Percentiles rank a stretch among this genome's conserved stretches.
Evolutionary conservation across 2,113 vertebrate species (phyloP).

Genomic region (Lophochroa leadbeateri): DNA sequence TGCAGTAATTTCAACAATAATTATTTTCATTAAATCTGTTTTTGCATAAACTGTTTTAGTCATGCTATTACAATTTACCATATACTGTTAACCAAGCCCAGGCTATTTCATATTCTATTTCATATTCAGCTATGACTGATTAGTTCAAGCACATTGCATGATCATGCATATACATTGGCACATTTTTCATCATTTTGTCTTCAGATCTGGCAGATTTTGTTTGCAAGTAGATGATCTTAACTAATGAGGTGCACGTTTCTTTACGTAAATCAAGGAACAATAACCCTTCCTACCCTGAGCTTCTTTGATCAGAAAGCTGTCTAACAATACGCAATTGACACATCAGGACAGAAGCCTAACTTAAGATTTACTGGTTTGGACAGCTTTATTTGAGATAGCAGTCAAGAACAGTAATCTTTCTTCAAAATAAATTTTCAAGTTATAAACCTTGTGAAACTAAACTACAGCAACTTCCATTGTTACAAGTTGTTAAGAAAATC

Average conservation of each 20-base stretch:
- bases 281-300: neutral
- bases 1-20: neutral
- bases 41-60: conserved; percentile 46
- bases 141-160: conserved; percentile 36
- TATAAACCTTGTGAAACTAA: neutral
- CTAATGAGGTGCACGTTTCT: conserved; percentile 1
- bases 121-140: conserved; percentile 32
- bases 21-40: conserved; percentile 50
- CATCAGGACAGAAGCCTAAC: neutral
- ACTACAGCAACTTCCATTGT: neutral
- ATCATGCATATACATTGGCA: conserved; percentile 37
- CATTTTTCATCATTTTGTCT: conserved; percentile 35
- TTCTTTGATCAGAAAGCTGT: neutral
- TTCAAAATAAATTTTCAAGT: neutral
- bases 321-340: neutral
- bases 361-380: neutral
- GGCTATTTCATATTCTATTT: conserved; percentile 20
- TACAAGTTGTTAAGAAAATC: neutral
- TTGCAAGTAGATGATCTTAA: conserved; percentile 7
- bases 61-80: conserved; percentile 7
- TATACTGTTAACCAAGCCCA: conserved; percentile 39
- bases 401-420: neutral
- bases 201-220: neutral
- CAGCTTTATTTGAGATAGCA: neutral
- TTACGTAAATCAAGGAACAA: neutral